Evolutionary conservation across 2,888 invertebrate genomes (phyloP).

Genomic region (Thyatira batis): DNA sequence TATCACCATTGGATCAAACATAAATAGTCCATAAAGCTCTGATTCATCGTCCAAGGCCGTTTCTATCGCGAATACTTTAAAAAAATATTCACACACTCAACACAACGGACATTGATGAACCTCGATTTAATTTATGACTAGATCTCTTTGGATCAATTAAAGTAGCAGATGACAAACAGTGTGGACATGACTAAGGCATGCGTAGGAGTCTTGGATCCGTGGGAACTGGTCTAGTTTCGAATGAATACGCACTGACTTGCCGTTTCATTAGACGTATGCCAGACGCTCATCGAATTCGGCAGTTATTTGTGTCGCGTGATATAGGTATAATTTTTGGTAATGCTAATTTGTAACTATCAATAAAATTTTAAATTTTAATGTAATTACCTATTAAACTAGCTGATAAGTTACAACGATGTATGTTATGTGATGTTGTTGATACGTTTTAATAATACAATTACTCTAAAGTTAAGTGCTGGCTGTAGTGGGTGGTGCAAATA

Average conservation of each 20-base stretch:
- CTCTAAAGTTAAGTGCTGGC: too few species aligned
- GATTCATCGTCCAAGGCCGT: slow-evolving; percentile 40
- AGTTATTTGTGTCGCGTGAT: not conserved
- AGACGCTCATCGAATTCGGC: slow-evolving; percentile 2
- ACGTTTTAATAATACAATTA: too few species aligned
- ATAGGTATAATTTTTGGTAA: not conserved
- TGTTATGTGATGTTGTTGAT: too few species aligned
- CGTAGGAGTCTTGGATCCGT: slow-evolving; percentile 70
- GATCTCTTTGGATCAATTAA: slow-evolving; percentile 74
- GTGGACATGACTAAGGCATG: slow-evolving; percentile 65
- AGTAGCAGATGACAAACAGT: slow-evolving; percentile 72
- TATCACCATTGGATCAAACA: not conserved
- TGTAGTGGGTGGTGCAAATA: too few species aligned
- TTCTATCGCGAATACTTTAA: slow-evolving; percentile 32
- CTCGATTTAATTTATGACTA: slow-evolving; percentile 77
- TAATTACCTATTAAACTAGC: too few species aligned
- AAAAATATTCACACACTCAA: slow-evolving; percentile 55
- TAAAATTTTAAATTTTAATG: not conserved
- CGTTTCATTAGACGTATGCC: slow-evolving; percentile 44
- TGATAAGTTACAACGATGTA: too few species aligned
- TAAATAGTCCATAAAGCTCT: slow-evolving; percentile 9
- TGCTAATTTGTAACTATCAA: not conserved
- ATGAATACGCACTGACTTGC: slow-evolving; percentile 28
- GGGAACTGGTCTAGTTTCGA: slow-evolving; percentile 55
- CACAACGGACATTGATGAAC: slow-evolving; percentile 47